Percentiles rank a stretch among this genome's conserved stretches.
Conservation (phyloP, 2,797 vertebrate genomes). For the Glyptemys insculpta region DNA sequence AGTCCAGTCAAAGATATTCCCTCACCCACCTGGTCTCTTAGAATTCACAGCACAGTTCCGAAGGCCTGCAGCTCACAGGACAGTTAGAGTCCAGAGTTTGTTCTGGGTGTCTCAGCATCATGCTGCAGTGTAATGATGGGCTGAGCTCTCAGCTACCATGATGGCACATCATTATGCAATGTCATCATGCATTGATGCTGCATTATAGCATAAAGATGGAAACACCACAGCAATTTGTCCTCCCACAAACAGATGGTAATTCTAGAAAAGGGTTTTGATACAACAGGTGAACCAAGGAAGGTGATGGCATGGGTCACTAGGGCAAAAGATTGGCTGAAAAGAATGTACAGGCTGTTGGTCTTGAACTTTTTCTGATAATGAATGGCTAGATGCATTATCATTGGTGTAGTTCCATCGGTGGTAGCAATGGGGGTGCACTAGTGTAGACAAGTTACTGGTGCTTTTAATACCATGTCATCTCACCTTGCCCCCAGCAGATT, state of each 20-base stretch:
- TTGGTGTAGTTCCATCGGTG: neutral
- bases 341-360: fast-evolving
- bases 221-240: neutral
- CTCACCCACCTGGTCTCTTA: no score
- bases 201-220: neutral
- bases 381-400: fast-evolving
- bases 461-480: neutral
- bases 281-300: neutral
- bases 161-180: no score
- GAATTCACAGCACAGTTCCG: neutral
- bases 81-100: neutral
- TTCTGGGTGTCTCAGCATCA: neutral
- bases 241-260: neutral
- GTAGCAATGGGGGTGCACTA: neutral
- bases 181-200: neutral
- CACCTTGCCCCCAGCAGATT: neutral
- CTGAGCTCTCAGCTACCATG: no score
- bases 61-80: neutral
- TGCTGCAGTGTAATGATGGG: neutral
- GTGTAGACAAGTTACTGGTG: neutral
- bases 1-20: no score
- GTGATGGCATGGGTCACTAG: neutral
- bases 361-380: neutral
- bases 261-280: neutral
- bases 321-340: neutral